Evolutionary conservation across 37 sponge, comb jelly and placozoan species (phyloP).

Genomic region (Diacarnus erythraeanus): DNA sequence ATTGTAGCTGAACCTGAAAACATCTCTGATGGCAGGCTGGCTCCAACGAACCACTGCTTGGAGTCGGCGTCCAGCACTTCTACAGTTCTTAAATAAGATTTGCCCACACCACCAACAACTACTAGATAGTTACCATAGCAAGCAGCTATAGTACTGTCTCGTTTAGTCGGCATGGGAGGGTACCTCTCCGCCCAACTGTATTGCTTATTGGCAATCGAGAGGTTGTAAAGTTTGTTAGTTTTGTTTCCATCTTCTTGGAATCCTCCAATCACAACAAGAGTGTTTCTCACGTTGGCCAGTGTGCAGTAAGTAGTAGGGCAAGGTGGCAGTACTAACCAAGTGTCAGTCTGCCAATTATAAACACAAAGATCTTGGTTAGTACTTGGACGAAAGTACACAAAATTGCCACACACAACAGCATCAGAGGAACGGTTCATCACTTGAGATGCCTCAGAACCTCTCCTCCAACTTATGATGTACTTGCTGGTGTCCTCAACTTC

Average conservation of each 20-base stretch:
- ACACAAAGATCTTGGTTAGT: not conserved
- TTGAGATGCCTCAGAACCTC: not conserved
- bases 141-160: not conserved
- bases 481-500: not conserved
- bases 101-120: conserved; percentile 16
- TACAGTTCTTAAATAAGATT: not conserved
- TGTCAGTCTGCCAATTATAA: not conserved
- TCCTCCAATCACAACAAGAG: conserved; percentile 23
- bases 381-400: not conserved
- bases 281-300: not conserved
- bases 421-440: not conserved
- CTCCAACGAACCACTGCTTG: conserved; percentile 9
- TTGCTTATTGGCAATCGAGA: not conserved
- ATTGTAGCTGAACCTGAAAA: not conserved
- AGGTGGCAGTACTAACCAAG: conserved; percentile 17
- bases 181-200: conserved; percentile 21
- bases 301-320: not conserved
- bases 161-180: conserved; percentile 18
- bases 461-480: conserved; percentile 1
- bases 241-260: not conserved
- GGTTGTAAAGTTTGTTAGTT: conserved; percentile 19
- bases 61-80: conserved; percentile 11
- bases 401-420: not conserved
- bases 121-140: not conserved
- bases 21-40: conserved; percentile 10